Conservation (phyloP, 2,888 invertebrate species). For the Dinocampus coccinellae region DNA sequence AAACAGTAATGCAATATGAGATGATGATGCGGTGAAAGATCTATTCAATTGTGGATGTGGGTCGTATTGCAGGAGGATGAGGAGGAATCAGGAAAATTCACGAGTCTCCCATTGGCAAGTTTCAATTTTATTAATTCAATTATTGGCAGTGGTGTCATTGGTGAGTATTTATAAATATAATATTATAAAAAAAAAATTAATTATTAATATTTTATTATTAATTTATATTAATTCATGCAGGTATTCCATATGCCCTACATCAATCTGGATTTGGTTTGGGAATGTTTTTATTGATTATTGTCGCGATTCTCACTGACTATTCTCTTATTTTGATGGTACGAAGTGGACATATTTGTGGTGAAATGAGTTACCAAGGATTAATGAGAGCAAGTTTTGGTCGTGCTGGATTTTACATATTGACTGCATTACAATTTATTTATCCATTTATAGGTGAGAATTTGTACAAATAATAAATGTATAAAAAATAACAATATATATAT, state of each 20-base stretch:
- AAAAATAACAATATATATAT: too few species aligned
- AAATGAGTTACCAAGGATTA: constrained; percentile 83
- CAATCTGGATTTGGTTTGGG: constrained; percentile 86
- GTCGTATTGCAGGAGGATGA: constrained; percentile 60
- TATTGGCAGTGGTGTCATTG: constrained; percentile 88
- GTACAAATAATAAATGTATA: too few species aligned
- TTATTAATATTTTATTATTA: background rate
- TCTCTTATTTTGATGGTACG: constrained; percentile 84
- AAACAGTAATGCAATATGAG: constrained; percentile 2
- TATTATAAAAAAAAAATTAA: background rate
- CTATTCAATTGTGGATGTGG: constrained; percentile 16
- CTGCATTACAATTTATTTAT: constrained; percentile 84
- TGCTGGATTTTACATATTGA: constrained; percentile 82
- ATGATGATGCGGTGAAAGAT: background rate
- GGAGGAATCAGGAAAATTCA: constrained; percentile 74
- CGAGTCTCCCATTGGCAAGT: constrained; percentile 81
- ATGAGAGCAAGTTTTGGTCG: constrained; percentile 86
- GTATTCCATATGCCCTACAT: constrained; percentile 84
- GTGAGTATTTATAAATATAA: constrained; percentile 68
- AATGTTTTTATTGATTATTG: constrained; percentile 76
- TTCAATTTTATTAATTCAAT: constrained; percentile 92
- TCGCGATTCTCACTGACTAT: constrained; percentile 85
- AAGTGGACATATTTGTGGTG: constrained; percentile 81
- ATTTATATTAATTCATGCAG: constrained; percentile 61
- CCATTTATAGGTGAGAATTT: constrained; percentile 89